A percentile compares a stretch with the other conserved stretches of the same genome.
These are phyloP conservation scores for Characodon lateralis DNA, from an alignment of 2,797 vertebrate species.

Conservation along the genomic window DNA sequence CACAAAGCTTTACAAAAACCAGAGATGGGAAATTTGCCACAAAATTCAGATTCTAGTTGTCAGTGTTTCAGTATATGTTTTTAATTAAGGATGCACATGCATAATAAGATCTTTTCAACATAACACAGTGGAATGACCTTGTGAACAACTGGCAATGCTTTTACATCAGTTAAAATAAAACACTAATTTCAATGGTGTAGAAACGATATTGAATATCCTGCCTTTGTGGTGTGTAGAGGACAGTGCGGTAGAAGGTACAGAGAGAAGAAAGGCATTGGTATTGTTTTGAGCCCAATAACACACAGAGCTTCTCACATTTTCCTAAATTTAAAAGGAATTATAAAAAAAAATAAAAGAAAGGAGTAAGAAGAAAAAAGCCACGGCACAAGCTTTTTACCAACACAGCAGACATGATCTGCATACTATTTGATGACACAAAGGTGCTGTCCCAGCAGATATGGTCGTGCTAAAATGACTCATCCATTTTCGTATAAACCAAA, in stretches of 20 bases:
- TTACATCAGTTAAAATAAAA: neutral
- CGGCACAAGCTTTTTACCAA: slow-evolving; percentile 1
- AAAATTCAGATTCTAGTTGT: neutral
- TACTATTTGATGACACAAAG: slow-evolving; percentile 42
- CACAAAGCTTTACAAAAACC: neutral
- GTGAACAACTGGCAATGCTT: neutral
- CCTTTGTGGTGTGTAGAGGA: neutral
- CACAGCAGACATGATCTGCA: slow-evolving; percentile 21
- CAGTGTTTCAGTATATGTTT: neutral
- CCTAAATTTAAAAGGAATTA: neutral
- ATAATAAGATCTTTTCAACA: neutral
- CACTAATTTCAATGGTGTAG: neutral
- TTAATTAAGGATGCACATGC: neutral
- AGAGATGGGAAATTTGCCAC: neutral
- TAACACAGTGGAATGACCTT: slow-evolving; percentile 11
- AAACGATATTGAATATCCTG: slow-evolving; percentile 10
- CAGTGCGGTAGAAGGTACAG: neutral
- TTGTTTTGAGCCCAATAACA: slow-evolving; percentile 11
- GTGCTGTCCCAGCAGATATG: slow-evolving; percentile 40
- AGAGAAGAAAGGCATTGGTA: neutral
- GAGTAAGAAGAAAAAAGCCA: neutral
- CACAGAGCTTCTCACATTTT: neutral
- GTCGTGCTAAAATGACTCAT: slow-evolving; percentile 60
- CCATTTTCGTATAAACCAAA: slow-evolving; percentile 32
- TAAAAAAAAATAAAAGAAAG: neutral